Evolutionary conservation across 2,113 vertebrate genomes (phyloP).

Genomic region (Chascanopsetta lugubris): DNA sequence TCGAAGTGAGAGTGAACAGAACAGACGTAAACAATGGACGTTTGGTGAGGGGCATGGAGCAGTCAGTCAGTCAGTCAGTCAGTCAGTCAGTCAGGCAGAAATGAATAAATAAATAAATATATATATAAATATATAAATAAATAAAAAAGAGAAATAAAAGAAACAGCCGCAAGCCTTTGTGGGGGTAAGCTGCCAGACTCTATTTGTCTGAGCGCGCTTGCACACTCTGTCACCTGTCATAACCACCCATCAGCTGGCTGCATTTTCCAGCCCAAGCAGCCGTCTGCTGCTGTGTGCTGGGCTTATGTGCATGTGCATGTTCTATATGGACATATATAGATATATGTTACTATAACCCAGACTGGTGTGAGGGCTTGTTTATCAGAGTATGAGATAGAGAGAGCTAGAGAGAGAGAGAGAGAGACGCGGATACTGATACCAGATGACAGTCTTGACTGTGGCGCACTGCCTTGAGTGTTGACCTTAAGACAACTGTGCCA

Average conservation of each 20-base stretch:
- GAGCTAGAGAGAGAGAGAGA: no score
- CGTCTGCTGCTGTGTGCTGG: conserved; percentile 42
- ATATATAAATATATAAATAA: conserved; percentile 23
- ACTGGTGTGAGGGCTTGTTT: conserved; percentile 56
- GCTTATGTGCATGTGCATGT: conserved; percentile 14
- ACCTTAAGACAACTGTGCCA: conserved; percentile 65
- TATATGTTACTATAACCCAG: conserved; percentile 16
- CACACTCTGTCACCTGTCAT: conserved; percentile 70
- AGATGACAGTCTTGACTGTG: conserved; percentile 76
- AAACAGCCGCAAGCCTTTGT: conserved; percentile 72
- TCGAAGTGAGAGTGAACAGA: conserved; percentile 80
- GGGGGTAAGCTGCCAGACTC: conserved; percentile 79
- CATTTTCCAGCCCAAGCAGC: conserved; percentile 56
- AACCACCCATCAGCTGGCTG: conserved; percentile 69
- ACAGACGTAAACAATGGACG: conserved; percentile 73
- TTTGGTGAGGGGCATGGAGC: conserved; percentile 75
- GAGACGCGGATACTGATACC: conserved; percentile 72
- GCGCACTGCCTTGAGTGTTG: conserved; percentile 73
- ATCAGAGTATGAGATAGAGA: conserved; percentile 53
- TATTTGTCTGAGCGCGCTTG: conserved; percentile 78
- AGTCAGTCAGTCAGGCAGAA: no score
- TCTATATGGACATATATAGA: conserved; percentile 6
- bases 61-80: conserved; percentile 71
- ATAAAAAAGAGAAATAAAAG: conserved; percentile 32
- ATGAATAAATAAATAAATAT: no score